Base-by-base conservation (phyloP, 1,140 invertebrate species). In the Zaprionus lachaisei region DNA sequence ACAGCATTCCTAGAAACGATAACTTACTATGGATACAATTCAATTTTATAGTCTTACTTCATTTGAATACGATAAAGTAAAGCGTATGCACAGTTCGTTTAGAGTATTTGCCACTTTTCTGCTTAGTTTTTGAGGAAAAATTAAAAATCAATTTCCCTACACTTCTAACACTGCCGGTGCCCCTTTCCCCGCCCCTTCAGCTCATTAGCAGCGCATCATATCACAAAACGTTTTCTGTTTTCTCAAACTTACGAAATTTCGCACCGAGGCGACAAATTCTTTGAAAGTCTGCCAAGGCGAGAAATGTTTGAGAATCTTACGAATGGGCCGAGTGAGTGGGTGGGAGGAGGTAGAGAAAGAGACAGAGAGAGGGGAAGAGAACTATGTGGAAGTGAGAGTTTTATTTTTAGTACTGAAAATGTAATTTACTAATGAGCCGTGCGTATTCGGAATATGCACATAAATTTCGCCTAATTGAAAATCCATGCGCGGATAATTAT, bases 401-500 rank as follows among this genome's bases (percentile, higher is more conserved):
- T 54, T 86, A 85, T 85, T 86, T 85, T 85, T 81, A 86, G 83
- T 72, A 22, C 69, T 67, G 65, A 69, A 86, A 81, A 85, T 85
- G 68, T 81, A 85, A 85, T 85, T 85, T 85, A 85, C 83, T 85
- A 86, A 85, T 86, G 83, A 86, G 82, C 79, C 82, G 57, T 84
- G 78, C 74, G 81, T 70, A 84, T 84, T 80, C 66, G 66, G 68
- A 78, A 85, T 85, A 85, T 79, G 71, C 79, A 76, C 83, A 85
- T 85, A 86, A 85, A 85, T 85, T 86, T 79, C 79, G 82, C 75
- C 76, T 86, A 85, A 85, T 85, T 85, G 83, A 86, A 85, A 85
- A 86, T 79, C 83, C 83, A 85, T 86, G 79, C 75, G 75, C 83
- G 82, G 70, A 85, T 81, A 85, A 85, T 85, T 85, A 85, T 86